Evolutionary conservation across 2,797 vertebrate species (phyloP), one percentile per base, ranked within the genome.

Genomic region (Picus viridis): DNA sequence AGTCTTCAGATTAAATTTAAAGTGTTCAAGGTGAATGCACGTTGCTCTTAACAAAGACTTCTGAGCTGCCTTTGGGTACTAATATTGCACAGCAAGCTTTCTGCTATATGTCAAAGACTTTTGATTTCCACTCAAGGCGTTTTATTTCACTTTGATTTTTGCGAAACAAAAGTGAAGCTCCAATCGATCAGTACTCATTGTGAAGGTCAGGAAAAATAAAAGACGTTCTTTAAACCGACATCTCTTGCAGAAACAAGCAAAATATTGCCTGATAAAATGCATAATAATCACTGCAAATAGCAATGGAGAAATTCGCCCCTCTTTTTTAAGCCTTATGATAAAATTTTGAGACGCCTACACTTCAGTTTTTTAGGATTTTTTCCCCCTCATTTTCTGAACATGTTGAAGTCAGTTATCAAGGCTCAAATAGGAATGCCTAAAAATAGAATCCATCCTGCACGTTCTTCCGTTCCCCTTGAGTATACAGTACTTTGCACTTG

Each of bases 41-140:
- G 97, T 97, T 94, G 93, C 96, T 97, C 94, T 95, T 97, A 94
- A 97, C 96, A 96, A 96, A 97, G 94, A 97, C 92, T 96, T 95
- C 68, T 96, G 87, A 96, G 95, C 92, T 94, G 97, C 98, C 97
- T 97, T 97, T 95, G 96, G 98, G 96, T 97, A 95, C 95, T 97
- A 97, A 97, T 97, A 97, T 96, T 94, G 97, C 98, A 97, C 97
- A 97, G 90, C 96, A 92, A 98, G 98, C 97, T 98, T 97, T 98
- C 97, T 96, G 79, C 96, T 96, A 71, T 97, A 97, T 97, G 96
- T 98, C 98, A 98, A 98, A 98, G 98, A 98, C 98, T 98, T 98
- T 99, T 99, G 98, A 99, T 99, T 99, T 99, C 97, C 98, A 98
- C 98, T 99, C 98, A 98, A 99, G 98, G 98, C 99, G 71, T 98